Evolutionary conservation across 2,113 vertebrate species (phyloP).

Genomic region (Triplophysa tibetana): DNA sequence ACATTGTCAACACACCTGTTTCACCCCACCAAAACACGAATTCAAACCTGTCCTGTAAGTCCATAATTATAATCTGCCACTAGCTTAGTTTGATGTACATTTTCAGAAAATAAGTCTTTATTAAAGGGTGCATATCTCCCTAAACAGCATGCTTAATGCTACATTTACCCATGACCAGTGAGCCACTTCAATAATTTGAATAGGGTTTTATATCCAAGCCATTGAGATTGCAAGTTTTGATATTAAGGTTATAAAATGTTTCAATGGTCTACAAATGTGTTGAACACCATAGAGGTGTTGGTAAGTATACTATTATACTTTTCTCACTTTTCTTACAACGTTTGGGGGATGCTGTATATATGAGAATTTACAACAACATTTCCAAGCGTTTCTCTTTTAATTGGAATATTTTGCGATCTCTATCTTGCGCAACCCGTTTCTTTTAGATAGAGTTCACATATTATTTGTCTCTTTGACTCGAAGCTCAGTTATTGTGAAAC

Average conservation of each 20-base stretch:
- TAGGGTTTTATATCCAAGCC: neutral
- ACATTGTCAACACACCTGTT: neutral
- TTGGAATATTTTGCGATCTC: neutral
- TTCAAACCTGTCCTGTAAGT: neutral
- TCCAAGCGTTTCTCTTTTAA: neutral
- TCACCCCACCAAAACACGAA: neutral
- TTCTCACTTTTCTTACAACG: no score
- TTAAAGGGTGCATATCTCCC: neutral
- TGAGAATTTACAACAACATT: neutral
- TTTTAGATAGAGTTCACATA: neutral
- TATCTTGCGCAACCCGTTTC: neutral
- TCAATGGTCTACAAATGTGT: constrained; percentile 54
- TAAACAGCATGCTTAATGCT: neutral
- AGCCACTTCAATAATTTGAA: neutral
- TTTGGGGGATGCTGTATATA: neutral
- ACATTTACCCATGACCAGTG: neutral
- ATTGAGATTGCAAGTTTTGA: neutral
- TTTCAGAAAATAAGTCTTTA: neutral
- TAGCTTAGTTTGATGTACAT: neutral
- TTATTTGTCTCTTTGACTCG: neutral
- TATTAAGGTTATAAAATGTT: neutral
- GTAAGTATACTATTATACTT: constrained; percentile 44
- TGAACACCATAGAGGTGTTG: constrained; percentile 65
- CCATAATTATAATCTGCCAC: neutral
- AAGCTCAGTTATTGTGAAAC: neutral